Percentiles rank a stretch among this genome's conserved stretches.
Evolutionary conservation across 2,113 vertebrate genomes (phyloP).

Genomic region (Heptranchias perlo): DNA sequence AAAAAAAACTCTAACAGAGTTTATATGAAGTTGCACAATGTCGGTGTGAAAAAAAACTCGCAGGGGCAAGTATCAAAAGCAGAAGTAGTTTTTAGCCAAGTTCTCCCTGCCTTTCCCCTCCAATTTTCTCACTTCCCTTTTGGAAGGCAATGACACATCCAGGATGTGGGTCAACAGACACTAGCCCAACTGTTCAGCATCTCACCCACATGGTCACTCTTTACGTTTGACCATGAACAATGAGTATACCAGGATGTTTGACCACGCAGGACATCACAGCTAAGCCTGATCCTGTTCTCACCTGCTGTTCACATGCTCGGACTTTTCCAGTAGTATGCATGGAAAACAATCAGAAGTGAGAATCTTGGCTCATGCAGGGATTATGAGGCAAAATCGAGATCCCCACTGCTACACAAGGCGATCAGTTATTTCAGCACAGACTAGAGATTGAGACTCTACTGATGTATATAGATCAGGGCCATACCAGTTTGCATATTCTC

Average conservation of each 20-base stretch:
- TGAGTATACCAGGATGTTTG: not conserved
- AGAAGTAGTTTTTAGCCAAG: not conserved
- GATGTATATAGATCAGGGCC: too few species aligned
- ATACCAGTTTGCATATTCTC: too few species aligned
- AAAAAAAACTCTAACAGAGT: too few species aligned
- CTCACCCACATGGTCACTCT: not conserved
- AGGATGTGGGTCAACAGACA: not conserved
- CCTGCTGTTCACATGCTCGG: not conserved
- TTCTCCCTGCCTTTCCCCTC: not conserved
- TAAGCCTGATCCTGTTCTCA: not conserved
- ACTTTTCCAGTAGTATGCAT: too few species aligned
- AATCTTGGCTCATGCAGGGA: too few species aligned
- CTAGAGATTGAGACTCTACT: too few species aligned
- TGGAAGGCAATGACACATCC: not conserved
- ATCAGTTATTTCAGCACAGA: too few species aligned
- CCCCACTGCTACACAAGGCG: too few species aligned
- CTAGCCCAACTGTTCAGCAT: not conserved
- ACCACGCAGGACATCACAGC: not conserved
- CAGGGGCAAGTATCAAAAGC: too few species aligned
- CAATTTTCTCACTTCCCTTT: not conserved
- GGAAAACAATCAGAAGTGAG: not conserved
- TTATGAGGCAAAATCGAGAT: too few species aligned
- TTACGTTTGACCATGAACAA: not conserved
- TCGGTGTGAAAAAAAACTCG: too few species aligned
- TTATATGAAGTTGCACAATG: too few species aligned